Evolutionary conservation across 2,797 vertebrate genomes (phyloP).

Genomic region (Tragelaphus oryx): DNA sequence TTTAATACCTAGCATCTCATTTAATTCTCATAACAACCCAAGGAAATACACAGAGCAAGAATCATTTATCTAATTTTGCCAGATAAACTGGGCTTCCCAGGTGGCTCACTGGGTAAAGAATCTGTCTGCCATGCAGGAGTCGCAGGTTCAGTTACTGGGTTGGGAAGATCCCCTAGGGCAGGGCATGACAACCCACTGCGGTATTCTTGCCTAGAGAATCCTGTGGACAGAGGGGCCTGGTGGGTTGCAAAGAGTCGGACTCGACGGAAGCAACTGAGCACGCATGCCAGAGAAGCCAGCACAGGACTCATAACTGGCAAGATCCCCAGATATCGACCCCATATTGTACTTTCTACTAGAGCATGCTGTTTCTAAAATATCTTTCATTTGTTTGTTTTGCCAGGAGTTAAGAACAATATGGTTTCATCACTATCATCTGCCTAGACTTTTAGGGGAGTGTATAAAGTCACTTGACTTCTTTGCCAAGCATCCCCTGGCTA

Average conservation of each 20-base stretch:
- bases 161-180: not conserved
- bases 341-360: not conserved
- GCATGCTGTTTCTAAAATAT: not conserved
- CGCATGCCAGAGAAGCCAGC: not conserved
- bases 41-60: not conserved
- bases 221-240: not conserved
- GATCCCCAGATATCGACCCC: not conserved
- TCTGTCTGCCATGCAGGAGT: not conserved
- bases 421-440: not conserved
- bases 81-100: not conserved
- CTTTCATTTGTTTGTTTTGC: not conserved
- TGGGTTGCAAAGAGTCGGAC: not conserved
- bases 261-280: not conserved
- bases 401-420: conserved; percentile 1
- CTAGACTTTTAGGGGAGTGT: not conserved
- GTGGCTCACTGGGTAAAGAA: not conserved
- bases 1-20: not conserved
- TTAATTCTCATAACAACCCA: not conserved
- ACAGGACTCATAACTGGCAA: not conserved
- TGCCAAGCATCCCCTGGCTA: conserved; percentile 50
- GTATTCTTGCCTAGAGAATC: not conserved
- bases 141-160: not conserved
- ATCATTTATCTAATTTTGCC: not conserved
- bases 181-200: not conserved
- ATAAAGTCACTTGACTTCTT: conserved; percentile 39